Evolutionary conservation across 2,113 vertebrate species (phyloP), one percentile per base, ranked within the genome.

Genomic region (Oostethus manadensis): DNA sequence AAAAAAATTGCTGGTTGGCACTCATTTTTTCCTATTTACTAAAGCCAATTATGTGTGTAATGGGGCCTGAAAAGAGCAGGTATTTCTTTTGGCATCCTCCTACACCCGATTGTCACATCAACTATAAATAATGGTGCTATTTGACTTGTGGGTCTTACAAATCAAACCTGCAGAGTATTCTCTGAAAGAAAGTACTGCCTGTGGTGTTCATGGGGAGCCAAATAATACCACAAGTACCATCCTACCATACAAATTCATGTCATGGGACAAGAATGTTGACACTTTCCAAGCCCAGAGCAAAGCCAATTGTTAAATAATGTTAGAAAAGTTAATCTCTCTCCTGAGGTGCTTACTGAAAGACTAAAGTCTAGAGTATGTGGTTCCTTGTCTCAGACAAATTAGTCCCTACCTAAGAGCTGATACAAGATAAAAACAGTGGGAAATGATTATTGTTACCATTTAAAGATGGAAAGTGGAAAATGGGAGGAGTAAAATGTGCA

Each of bases 61-160:
- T 57, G 44, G 53, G 16, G 20, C 53, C 64, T 56, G 54, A 64
- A 58, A 64, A 44, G 58, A 1, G 16, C 22, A 58, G 38, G 14
- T 38, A 47, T 77, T 73, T 64, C 6, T 60, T 1, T 44, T 71
- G 60, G 50, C 16, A 50, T 50, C n/a, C 29, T 64, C 43, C 51
- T 58, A 35, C 48, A 43, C 57, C 46, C 54, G 16, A 18, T 22
- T n/a, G 55, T 47, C 64, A 18, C 11, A n/a, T 70, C 21, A 46
- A 68, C 43, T 56, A 60, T 57, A 10, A 33, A 64, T 40, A 33
- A 56, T 26, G 18, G 23, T 51, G 53, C 29, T 56, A 26, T 51
- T 60, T 47, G 21, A 56, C 13, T 61, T 22, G 53, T 33, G 6
- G 47, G 58, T 21, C 22, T 55, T 54, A 1, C 35, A 54, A 54